Base-by-base conservation (phyloP, 2,888 invertebrate species). In the Stenoptilia bipunctidactyla region DNA sequence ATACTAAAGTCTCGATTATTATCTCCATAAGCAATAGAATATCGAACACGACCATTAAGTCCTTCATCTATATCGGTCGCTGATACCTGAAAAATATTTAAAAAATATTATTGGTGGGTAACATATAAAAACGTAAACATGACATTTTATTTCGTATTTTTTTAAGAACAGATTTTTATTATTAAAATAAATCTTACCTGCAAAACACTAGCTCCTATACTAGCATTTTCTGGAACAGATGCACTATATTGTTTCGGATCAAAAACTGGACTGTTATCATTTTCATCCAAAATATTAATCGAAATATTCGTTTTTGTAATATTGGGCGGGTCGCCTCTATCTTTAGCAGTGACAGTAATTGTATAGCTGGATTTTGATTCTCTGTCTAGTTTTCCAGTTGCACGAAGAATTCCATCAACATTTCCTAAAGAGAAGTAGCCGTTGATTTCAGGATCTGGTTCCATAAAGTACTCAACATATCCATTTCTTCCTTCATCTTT, bases 401-500 rank as follows among this genome's bases (percentile, higher is more conserved):
- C 93, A 48, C 94, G 85, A 35, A 97, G 75, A 35, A 95, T 85
- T 0, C 97, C 97, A 70, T 96, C 96, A 10, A 93, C 92, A 1
- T 92, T 88, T 2, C 96, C 96, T 43, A 97, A 75, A 2, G 90
- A 90, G 76, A 97, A 97, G 15, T 87, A 86, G 9, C 86, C 85
- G 42, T 90, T 89, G 34, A 85, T 70, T 50, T 83, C 85, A 14
- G 88, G 82, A 49, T 90, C 89, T 27, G 92, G 87, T 15, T 88
- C 86, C 62, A 96, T 86, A 45, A 90, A 89, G 66, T 96, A 96
- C 68, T 96, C 96, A 43, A 96, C 92, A 61, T 93, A 92, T 42
- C 95, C 94, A 75, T 96, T 96, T 48, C 93, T 87, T 20, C 94
- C 96, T 77, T 96, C 96, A 69, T 96, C 96, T 60, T 89, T 90